Conservation (phyloP, 2,888 invertebrate genomes). For the Allolobophora icterica region DNA sequence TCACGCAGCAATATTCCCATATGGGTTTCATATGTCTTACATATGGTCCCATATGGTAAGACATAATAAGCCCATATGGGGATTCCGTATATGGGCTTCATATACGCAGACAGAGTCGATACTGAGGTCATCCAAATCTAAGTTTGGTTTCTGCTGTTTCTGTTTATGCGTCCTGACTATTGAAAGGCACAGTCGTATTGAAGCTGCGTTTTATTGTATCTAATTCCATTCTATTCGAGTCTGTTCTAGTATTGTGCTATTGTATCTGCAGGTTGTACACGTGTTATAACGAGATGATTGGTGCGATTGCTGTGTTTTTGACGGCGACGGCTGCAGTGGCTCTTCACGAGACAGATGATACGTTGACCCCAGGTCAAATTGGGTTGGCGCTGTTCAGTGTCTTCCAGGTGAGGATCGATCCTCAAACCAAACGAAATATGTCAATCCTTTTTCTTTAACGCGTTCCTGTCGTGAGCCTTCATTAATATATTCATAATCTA, state of each 20-base stretch:
- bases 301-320: constrained; percentile 33
- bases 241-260: too few species aligned
- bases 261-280: constrained; percentile 35
- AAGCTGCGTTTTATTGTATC: background rate
- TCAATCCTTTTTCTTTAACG: background rate
- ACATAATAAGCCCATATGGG: too few species aligned
- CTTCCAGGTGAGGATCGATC: constrained; percentile 30
- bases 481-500: too few species aligned
- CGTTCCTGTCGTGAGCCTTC: background rate
- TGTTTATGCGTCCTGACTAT: background rate
- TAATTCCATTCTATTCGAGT: too few species aligned
- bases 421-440: too few species aligned
- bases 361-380: background rate
- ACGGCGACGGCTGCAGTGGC: constrained; percentile 29
- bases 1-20: too few species aligned
- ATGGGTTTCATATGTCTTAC: too few species aligned
- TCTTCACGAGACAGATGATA: background rate
- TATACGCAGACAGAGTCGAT: too few species aligned
- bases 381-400: constrained; percentile 36
- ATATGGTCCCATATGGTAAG: too few species aligned
- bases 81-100: too few species aligned
- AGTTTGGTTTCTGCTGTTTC: background rate
- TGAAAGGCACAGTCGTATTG: background rate
- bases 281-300: constrained; percentile 35
- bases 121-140: background rate